These are phyloP conservation scores for Rallus limicola DNA, from an alignment of 2,113 vertebrate genomes.

Conservation along the genomic window DNA sequence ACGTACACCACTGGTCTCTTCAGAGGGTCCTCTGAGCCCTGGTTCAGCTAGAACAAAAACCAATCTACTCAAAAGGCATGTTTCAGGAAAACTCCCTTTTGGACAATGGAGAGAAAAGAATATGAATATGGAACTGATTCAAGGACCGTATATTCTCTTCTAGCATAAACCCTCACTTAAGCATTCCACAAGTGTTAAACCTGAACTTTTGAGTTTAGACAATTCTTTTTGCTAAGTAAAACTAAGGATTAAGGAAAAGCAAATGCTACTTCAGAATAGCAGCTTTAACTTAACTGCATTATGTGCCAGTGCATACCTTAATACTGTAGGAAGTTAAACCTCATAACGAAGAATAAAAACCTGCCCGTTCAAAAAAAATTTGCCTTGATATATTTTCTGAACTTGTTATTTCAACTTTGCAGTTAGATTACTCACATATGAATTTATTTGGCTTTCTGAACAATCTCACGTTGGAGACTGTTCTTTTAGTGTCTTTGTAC, in stretches of 20 bases:
- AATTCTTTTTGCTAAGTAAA: background rate
- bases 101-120: background rate
- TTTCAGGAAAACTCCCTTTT: background rate
- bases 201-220: background rate
- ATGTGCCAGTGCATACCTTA: background rate
- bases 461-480: background rate
- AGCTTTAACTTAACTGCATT: background rate
- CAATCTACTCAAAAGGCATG: background rate
- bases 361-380: background rate
- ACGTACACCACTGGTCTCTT: conserved; percentile 98
- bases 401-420: background rate
- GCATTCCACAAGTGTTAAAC: background rate
- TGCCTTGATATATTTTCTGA: background rate
- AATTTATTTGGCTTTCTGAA: background rate
- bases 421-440: background rate
- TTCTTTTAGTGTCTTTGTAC: background rate
- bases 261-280: background rate
- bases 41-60: conserved; percentile 84
- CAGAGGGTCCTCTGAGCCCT: conserved; percentile 91
- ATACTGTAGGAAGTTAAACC: background rate
- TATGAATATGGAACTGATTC: background rate
- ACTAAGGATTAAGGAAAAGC: background rate
- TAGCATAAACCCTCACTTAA: background rate
- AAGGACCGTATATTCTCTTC: background rate
- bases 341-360: background rate